Percentiles rank a stretch among this genome's conserved stretches.
Evolutionary conservation across 2,888 invertebrate genomes (phyloP).

Genomic region (Cabera pusaria): DNA sequence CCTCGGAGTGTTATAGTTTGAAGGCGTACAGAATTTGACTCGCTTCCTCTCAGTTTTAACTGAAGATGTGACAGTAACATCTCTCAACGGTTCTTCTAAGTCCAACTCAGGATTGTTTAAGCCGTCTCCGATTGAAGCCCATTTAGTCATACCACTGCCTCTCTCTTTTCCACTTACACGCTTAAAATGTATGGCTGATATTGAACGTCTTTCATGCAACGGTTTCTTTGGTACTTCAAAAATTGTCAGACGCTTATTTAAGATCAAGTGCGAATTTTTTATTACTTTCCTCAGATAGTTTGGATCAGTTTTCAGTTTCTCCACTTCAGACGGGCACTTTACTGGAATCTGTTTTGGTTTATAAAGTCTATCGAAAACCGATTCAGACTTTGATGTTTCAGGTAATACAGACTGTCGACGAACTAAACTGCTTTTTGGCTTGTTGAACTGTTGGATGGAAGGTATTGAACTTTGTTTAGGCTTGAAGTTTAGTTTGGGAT

Average conservation of each 20-base stretch:
- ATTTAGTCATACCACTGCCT: constrained; percentile 65
- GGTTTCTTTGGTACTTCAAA: constrained; percentile 39
- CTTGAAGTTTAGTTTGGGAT: not conserved
- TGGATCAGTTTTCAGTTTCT: constrained; percentile 52
- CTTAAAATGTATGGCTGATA: constrained; percentile 77
- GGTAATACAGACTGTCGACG: constrained; percentile 44
- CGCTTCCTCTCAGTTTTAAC: constrained; percentile 71
- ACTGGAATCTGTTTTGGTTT: constrained; percentile 54
- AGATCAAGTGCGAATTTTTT: constrained; percentile 44
- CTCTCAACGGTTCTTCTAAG: constrained; percentile 53
- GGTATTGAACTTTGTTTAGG: constrained; percentile 36
- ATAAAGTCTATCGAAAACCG: constrained; percentile 69
- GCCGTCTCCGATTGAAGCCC: constrained; percentile 69
- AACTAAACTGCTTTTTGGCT: constrained; percentile 14
- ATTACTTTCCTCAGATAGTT: constrained; percentile 55
- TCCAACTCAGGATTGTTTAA: constrained; percentile 54
- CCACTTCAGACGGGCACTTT: constrained; percentile 36
- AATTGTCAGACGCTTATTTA: constrained; percentile 53
- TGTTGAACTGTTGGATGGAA: constrained; percentile 27
- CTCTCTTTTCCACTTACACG: constrained; percentile 58
- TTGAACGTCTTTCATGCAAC: constrained; percentile 52
- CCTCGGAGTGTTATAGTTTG: constrained; percentile 60
- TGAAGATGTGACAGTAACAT: constrained; percentile 58
- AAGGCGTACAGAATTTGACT: constrained; percentile 67
- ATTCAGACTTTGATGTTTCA: constrained; percentile 38